These are phyloP conservation scores for Epinephelus awoara DNA, from an alignment of 2,797 vertebrate genomes.

Conservation along the genomic window DNA sequence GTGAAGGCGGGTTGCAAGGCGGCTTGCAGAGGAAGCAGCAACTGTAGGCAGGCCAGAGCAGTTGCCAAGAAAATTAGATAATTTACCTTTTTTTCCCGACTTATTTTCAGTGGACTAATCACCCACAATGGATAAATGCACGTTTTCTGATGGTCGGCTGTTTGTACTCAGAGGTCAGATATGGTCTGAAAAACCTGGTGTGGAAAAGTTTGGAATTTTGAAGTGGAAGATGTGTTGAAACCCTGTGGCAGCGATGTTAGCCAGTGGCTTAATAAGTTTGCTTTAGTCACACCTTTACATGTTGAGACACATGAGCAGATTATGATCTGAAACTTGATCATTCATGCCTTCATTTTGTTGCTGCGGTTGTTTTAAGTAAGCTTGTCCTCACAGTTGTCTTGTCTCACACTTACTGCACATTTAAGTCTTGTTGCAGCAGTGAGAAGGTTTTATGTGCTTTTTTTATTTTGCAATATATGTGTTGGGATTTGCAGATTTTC, in stretches of 20 bases:
- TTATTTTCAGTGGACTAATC: too few relatives aligned
- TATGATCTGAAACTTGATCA: slow-evolving; percentile 27
- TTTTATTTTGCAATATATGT: not conserved
- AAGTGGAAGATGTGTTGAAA: too few relatives aligned
- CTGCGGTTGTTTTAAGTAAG: not conserved
- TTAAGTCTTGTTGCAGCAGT: slow-evolving; percentile 1
- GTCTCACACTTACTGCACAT: not conserved
- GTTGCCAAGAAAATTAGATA: too few relatives aligned
- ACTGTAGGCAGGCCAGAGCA: too few relatives aligned
- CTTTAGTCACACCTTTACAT: slow-evolving; percentile 43
- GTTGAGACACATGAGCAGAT: slow-evolving; percentile 49
- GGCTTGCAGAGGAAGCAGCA: too few relatives aligned
- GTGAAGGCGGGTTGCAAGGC: too few relatives aligned
- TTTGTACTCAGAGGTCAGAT: too few relatives aligned
- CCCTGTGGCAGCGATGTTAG: slow-evolving; percentile 7
- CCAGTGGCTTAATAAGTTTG: slow-evolving; percentile 19
- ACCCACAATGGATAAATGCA: too few relatives aligned
- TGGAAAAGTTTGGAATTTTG: too few relatives aligned
- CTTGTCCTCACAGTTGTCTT: not conserved
- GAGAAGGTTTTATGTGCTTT: not conserved
- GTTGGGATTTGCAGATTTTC: not conserved
- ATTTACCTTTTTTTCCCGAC: too few relatives aligned
- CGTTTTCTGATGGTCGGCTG: too few relatives aligned
- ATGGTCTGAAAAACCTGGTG: too few relatives aligned
- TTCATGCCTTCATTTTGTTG: slow-evolving; percentile 3